Evolutionary conservation across 1,140 invertebrate species (phyloP).

Genomic region (Caerostris extrusa): DNA sequence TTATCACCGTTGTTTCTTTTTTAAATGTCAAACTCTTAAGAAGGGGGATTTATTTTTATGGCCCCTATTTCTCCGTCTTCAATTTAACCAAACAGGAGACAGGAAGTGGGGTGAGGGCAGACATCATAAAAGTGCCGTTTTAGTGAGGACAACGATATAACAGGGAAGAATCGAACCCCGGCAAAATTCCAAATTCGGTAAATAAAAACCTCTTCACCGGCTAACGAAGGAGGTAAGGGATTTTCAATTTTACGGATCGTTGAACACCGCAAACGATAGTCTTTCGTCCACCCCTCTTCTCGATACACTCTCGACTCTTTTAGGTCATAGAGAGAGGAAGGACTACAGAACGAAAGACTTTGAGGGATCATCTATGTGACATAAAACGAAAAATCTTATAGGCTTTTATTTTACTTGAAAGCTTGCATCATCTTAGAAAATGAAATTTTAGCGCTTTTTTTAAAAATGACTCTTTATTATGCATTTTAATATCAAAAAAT

Average conservation of each 20-base stretch:
- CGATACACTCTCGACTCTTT: neutral
- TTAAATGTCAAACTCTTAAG: too few species aligned
- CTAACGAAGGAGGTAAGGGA: constrained; percentile 25
- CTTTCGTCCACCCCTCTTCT: neutral
- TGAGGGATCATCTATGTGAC: too few species aligned
- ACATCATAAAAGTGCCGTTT: constrained; percentile 6
- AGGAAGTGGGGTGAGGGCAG: neutral
- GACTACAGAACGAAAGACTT: too few species aligned
- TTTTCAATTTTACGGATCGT: constrained; percentile 8
- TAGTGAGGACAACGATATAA: neutral
- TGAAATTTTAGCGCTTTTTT: too few species aligned
- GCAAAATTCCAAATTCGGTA: constrained; percentile 66
- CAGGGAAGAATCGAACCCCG: constrained; percentile 28
- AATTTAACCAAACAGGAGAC: neutral
- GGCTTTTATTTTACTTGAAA: too few species aligned
- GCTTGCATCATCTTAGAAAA: too few species aligned
- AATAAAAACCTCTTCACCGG: constrained; percentile 59
- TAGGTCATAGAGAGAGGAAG: neutral
- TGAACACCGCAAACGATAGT: constrained; percentile 56
- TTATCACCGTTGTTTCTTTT: too few species aligned
- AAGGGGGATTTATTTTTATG: too few species aligned
- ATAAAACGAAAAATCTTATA: too few species aligned
- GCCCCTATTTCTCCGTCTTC: too few species aligned
- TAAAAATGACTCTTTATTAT: too few species aligned
- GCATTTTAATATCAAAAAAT: too few species aligned